phyloP scores from a whole-genome alignment of 1,140 invertebrate genomes.

The Steinernema feltiae region DNA sequence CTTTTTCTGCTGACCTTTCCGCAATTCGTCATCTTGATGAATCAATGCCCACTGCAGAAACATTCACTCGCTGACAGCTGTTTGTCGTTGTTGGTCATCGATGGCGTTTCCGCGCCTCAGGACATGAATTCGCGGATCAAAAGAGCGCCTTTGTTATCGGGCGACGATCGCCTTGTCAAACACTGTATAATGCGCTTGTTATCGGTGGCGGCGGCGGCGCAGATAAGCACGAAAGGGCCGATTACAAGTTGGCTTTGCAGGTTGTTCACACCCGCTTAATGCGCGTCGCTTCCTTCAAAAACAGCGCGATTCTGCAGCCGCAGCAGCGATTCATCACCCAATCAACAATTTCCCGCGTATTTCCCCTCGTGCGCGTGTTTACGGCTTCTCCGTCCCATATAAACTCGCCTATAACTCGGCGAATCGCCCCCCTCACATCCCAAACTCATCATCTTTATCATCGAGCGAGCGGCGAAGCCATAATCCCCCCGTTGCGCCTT shows the following conservation, averaged over 20 bases:
- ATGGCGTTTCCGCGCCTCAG: no score
- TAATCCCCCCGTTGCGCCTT: no score
- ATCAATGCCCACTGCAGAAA: background rate
- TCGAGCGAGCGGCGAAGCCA: no score
- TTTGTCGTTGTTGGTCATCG: background rate
- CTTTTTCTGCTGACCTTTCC: background rate
- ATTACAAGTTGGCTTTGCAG: no score
- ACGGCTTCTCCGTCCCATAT: background rate
- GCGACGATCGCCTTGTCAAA: no score
- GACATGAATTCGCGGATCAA: no score
- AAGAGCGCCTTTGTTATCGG: no score
- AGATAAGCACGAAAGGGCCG: no score
- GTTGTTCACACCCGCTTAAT: no score
- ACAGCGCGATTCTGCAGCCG: background rate
- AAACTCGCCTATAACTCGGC: background rate
- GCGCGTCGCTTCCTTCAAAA: background rate
- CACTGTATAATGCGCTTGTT: no score
- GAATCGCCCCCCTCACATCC: no score
- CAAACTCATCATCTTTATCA: background rate
- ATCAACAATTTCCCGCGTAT: background rate
- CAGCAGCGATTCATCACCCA: background rate
- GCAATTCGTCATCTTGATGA: constrained; percentile 2
- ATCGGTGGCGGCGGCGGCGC: no score
- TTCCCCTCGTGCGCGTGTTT: background rate
- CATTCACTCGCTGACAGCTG: background rate